A percentile compares a stretch with the other conserved stretches of the same genome.
Evolutionary conservation across 2,113 vertebrate genomes (phyloP).

Genomic region (Aptenodytes patagonicus): DNA sequence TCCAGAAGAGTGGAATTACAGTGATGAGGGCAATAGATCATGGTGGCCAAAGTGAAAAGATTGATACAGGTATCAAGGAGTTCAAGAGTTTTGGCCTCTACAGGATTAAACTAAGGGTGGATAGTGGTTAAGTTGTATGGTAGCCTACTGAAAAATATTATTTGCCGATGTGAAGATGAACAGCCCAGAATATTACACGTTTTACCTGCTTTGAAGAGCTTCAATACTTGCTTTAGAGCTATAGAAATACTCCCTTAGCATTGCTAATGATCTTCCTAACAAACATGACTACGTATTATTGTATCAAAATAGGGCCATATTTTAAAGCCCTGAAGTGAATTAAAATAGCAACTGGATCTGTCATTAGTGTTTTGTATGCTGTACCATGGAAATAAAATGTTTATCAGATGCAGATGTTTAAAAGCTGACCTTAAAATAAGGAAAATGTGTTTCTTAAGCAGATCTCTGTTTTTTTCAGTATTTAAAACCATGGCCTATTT

Average conservation of each 20-base stretch:
- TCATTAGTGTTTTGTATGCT: background rate
- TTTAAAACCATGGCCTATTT: background rate
- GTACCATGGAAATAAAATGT: background rate
- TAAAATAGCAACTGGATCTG: background rate
- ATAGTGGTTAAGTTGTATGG: background rate
- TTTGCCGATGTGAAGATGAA: background rate
- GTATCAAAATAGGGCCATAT: background rate
- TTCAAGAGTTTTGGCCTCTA: background rate
- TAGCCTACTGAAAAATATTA: background rate
- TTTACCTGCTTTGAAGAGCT: background rate
- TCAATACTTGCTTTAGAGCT: background rate
- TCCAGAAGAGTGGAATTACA: background rate
- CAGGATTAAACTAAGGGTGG: background rate
- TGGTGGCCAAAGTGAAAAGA: background rate
- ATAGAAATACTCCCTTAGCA: background rate
- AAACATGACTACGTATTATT: background rate
- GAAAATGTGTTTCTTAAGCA: slow-evolving; percentile 21
- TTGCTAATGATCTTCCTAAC: background rate
- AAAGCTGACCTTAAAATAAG: slow-evolving; percentile 17
- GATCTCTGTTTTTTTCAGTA: background rate
- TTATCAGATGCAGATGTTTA: slow-evolving; percentile 20
- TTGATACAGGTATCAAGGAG: background rate
- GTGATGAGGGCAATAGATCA: background rate
- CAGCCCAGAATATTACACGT: background rate
- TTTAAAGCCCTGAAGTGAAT: background rate